Conservation (phyloP, 1,140 invertebrate genomes). For the Lordiphosa stackelbergi region DNA sequence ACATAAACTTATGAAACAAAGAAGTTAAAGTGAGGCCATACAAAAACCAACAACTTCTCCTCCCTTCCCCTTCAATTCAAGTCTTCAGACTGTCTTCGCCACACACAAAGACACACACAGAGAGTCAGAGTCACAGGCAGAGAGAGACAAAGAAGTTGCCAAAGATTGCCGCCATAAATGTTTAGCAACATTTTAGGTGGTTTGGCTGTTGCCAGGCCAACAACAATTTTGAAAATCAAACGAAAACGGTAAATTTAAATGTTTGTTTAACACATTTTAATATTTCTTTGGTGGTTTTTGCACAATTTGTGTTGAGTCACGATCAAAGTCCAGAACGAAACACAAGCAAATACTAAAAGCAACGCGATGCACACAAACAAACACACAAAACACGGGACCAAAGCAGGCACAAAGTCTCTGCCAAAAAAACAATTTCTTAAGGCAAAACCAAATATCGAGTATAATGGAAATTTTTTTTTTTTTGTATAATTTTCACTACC, state of each 20-base stretch:
- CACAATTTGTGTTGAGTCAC: slow-evolving; percentile 61
- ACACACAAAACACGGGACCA: slow-evolving; percentile 17
- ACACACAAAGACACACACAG: background rate
- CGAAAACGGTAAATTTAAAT: slow-evolving; percentile 5
- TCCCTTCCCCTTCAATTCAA: background rate
- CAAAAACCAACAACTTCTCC: background rate
- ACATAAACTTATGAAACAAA: slow-evolving; percentile 17
- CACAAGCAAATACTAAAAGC: slow-evolving; percentile 17
- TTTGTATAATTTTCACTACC: slow-evolving; percentile 37
- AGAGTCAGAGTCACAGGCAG: slow-evolving; percentile 1
- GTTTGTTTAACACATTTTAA: slow-evolving; percentile 12
- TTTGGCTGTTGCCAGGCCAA: slow-evolving; percentile 15
- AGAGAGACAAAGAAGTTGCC: slow-evolving; percentile 17
- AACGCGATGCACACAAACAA: slow-evolving; percentile 14
- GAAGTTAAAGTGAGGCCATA: background rate
- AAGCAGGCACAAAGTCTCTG: slow-evolving; percentile 60
- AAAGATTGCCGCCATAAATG: slow-evolving; percentile 3
- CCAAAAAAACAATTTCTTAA: slow-evolving; percentile 39
- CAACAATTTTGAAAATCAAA: slow-evolving; percentile 2
- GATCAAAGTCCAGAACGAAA: slow-evolving; percentile 59
- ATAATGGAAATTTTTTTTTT: slow-evolving; percentile 71
- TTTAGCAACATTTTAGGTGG: slow-evolving; percentile 12
- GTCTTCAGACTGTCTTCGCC: too few species aligned
- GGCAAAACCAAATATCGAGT: slow-evolving; percentile 56
- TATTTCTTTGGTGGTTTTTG: slow-evolving; percentile 28